Evolutionary conservation across 2,797 vertebrate species (phyloP).

Genomic region (Botia almorhae): DNA sequence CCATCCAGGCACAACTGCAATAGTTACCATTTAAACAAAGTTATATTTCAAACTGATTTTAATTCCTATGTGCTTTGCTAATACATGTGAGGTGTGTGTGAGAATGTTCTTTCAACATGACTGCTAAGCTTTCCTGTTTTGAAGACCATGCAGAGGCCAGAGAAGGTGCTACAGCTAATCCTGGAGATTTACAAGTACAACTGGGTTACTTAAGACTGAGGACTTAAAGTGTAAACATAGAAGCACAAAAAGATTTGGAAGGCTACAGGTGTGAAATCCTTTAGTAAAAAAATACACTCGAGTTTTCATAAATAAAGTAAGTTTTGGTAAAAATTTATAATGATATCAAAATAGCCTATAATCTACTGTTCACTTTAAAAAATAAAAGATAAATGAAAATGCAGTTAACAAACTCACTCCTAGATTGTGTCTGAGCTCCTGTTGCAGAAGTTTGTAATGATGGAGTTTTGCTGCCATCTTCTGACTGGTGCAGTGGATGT

Average conservation of each 20-base stretch:
- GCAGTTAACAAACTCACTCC: not conserved
- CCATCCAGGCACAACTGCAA: not conserved
- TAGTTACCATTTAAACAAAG: too few relatives aligned
- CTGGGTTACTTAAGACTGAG: not conserved
- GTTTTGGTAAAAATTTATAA: not conserved
- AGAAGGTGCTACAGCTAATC: not conserved
- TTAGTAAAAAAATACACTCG: too few relatives aligned
- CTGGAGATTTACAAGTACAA: not conserved
- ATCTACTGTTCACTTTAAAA: not conserved
- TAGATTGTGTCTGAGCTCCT: not conserved
- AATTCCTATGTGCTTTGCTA: too few relatives aligned
- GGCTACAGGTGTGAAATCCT: not conserved
- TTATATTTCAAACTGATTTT: too few relatives aligned
- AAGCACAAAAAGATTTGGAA: not conserved
- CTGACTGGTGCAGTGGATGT: conserved; percentile 46
- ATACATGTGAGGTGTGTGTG: too few relatives aligned
- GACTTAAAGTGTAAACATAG: not conserved
- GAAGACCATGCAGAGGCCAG: not conserved
- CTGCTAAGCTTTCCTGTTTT: not conserved
- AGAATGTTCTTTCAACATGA: not conserved
- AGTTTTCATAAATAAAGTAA: too few relatives aligned
- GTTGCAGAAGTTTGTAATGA: not conserved
- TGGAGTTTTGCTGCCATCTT: conserved; percentile 68
- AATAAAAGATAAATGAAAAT: too few relatives aligned
- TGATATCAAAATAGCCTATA: not conserved